Conservation (phyloP, 1,140 invertebrate genomes). For the Drosophila tani region DNA sequence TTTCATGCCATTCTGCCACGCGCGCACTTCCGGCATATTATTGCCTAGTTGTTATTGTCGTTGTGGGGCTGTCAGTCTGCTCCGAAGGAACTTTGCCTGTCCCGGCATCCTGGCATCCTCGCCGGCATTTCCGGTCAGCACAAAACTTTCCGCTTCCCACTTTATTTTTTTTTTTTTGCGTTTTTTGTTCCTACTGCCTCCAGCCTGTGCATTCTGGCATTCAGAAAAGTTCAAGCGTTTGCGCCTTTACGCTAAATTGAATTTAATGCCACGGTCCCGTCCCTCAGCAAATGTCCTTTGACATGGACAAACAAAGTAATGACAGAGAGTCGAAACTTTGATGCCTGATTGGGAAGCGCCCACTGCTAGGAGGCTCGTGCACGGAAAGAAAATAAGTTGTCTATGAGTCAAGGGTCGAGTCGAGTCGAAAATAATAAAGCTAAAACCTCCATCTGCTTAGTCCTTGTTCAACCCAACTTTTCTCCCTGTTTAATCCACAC, state of each 20-base stretch:
- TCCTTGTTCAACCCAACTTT: background rate
- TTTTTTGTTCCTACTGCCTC: conserved; percentile 18
- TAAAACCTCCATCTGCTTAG: background rate
- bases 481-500: conserved; percentile 1
- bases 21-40: conserved; percentile 77
- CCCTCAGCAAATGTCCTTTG: conserved; percentile 54
- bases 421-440: background rate
- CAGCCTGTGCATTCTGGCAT: conserved; percentile 34
- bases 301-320: conserved; percentile 49
- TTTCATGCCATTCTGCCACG: conserved; percentile 65
- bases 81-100: conserved; percentile 61
- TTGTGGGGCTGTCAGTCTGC: conserved; percentile 40
- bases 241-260: conserved; percentile 81
- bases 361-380: background rate
- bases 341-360: conserved; percentile 32
- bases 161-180: conserved; percentile 19
- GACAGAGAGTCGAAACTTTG: conserved; percentile 42
- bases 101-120: conserved; percentile 38
- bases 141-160: conserved; percentile 51
- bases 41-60: conserved; percentile 58
- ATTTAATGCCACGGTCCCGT: conserved; percentile 63
- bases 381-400: conserved; percentile 7
- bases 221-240: conserved; percentile 70
- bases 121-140: conserved; percentile 75
- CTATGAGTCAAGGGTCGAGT: too few relatives aligned